Evolutionary conservation across 2,888 invertebrate species (phyloP), one percentile per base, ranked within the genome.

Genomic region (Himalopsyche japonica): DNA sequence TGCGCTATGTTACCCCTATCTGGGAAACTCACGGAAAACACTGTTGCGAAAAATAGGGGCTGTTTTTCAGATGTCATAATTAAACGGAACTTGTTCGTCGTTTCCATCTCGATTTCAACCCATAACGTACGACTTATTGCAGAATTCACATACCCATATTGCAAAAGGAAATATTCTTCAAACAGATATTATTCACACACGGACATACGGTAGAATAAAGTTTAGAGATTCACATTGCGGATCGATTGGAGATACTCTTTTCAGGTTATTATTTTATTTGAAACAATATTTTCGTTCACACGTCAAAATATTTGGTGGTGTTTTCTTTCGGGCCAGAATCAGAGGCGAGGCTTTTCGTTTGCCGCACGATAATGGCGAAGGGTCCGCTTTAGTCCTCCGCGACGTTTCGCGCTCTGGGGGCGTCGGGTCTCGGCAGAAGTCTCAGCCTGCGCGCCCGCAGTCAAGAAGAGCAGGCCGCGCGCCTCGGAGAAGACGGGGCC

Each of bases 391-490:
- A 91, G 88, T 87, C 88, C 83, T 83, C 87, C 18, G 85, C 88
- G 89, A 86, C 90, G 91, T 79, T 88, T n/a, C 87, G 88, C 89
- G 80, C 90, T 91, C 27, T 84, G 81, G 85, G 82, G 88, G 87
- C 81, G 77, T 64, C 77, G 15, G 57, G 76, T 43, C 43, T 43
- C 43, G 82, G 87, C 86, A 82, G 49, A 87, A 82, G 88, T 43
- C 43, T 43, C 15, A 91, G 91, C 89, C 85, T 32, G 83, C 91
- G 88, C 83, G 88, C 89, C 89, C 88, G 87, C 90, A 85, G 57
- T 89, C 81, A 87, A 88, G 85, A 88, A 80, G 49, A 86, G 87
- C 18, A 88, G 88, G 79, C 86, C 88, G 85, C 87, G 87, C 80
- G 86, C 89, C 80, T 81, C 88, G 84, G 90, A 90, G 57, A 77